phyloP scores from a whole-genome alignment of 2,113 vertebrate species.

The Butorides virescens region DNA sequence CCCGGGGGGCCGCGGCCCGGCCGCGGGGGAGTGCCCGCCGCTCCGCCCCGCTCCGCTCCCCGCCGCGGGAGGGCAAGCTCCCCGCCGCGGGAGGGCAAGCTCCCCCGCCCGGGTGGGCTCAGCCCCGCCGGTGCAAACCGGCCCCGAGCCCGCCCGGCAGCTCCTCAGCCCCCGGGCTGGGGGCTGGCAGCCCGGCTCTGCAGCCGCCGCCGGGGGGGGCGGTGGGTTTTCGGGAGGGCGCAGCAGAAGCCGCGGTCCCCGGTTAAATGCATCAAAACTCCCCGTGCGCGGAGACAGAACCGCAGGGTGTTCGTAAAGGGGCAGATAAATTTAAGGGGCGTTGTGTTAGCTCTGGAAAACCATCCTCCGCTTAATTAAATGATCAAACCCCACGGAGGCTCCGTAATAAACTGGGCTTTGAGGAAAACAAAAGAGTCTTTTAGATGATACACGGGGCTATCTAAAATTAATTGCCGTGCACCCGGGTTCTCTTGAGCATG shows the following conservation, averaged over 20 bases:
- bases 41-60: not conserved
- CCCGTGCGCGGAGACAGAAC: not conserved
- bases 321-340: not conserved
- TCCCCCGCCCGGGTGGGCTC: not conserved
- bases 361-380: not conserved
- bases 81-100: not conserved
- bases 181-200: not conserved
- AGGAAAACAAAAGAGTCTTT: not conserved
- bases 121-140: not conserved
- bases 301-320: not conserved
- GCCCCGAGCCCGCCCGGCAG: not conserved
- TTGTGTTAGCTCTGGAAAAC: not conserved
- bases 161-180: not conserved
- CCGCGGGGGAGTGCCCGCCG: not conserved
- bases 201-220: not conserved
- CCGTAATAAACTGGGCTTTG: not conserved
- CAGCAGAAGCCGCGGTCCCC: not conserved
- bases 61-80: too few relatives aligned
- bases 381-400: not conserved
- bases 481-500: not conserved
- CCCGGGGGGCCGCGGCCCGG: not conserved
- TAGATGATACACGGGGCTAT: not conserved
- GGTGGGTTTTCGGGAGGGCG: not conserved
- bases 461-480: not conserved
- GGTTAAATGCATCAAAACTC: not conserved